Percentiles rank a stretch among this genome's conserved stretches.
phyloP scores from a whole-genome alignment of 1,140 invertebrate species.

The Ectropis grisescens region DNA sequence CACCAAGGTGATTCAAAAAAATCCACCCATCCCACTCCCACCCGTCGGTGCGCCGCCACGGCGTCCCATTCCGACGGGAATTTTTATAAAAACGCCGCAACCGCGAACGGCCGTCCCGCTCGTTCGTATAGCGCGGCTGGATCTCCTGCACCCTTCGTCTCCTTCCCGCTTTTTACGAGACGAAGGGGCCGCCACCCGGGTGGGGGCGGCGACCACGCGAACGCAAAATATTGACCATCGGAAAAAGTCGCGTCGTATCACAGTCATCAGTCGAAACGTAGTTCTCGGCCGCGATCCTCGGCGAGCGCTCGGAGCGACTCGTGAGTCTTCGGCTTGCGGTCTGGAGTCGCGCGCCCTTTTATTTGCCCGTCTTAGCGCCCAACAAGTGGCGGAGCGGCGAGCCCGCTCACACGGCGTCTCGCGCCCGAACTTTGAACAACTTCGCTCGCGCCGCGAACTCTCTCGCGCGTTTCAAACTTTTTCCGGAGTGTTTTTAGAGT shows the following conservation, averaged over 20 bases:
- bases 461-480: constrained; percentile 14
- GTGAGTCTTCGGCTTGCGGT: constrained; percentile 65
- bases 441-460: constrained; percentile 38
- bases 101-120: constrained; percentile 60
- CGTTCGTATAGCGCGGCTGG: constrained; percentile 46
- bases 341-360: constrained; percentile 35
- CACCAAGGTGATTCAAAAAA: constrained; percentile 64
- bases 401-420: constrained; percentile 47
- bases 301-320: constrained; percentile 53
- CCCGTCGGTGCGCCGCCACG: constrained; percentile 14
- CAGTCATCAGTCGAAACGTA: constrained; percentile 71
- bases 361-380: constrained; percentile 56
- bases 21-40: constrained; percentile 55
- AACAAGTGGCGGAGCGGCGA: constrained; percentile 59
- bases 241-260: constrained; percentile 71
- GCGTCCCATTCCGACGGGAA: constrained; percentile 50
- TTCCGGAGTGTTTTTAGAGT: neutral
- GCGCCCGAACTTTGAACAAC: constrained; percentile 54
- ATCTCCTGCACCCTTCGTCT: constrained; percentile 60
- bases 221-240: constrained; percentile 72
- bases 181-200: constrained; percentile 65
- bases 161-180: constrained; percentile 72
- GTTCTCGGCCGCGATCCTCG: constrained; percentile 58
- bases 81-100: constrained; percentile 70
- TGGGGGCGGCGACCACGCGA: constrained; percentile 63